Conservation (phyloP, 1,140 invertebrate species). For the Meloidogyne exigua region DNA sequence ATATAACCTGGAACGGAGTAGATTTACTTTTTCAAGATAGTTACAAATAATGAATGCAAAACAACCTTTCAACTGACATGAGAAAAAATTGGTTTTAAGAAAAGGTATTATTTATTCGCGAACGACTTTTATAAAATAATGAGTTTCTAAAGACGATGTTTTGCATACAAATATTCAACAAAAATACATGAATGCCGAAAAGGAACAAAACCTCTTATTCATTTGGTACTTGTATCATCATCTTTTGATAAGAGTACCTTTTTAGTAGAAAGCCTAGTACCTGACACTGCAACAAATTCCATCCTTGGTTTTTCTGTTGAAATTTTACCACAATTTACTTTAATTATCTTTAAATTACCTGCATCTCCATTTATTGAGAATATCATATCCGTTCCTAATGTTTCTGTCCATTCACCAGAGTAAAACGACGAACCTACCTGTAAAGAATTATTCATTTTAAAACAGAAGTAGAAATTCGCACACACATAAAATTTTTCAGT, state of each 20-base stretch:
- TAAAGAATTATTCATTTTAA: neutral
- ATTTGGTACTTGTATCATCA: neutral
- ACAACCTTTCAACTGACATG: too few species aligned
- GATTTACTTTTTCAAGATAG: too few species aligned
- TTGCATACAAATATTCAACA: neutral
- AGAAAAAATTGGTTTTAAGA: too few species aligned
- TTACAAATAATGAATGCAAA: too few species aligned
- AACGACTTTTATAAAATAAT: too few species aligned
- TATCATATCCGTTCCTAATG: constrained; percentile 24
- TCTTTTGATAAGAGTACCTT: constrained; percentile 16
- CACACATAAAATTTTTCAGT: neutral
- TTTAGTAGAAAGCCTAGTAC: constrained; percentile 19
- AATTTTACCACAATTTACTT: neutral
- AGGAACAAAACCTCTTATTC: neutral
- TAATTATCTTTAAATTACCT: neutral
- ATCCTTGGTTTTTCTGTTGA: neutral
- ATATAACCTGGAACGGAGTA: too few species aligned
- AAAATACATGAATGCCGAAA: neutral
- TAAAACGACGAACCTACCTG: constrained; percentile 30
- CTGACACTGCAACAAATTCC: constrained; percentile 18
- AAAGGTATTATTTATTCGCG: too few species aligned
- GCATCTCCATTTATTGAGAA: constrained; percentile 11
- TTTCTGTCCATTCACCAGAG: constrained; percentile 30
- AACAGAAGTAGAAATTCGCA: neutral
- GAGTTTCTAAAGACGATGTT: too few species aligned